Conservation (phyloP, 2,797 vertebrate genomes). For the Prionace glauca region DNA sequence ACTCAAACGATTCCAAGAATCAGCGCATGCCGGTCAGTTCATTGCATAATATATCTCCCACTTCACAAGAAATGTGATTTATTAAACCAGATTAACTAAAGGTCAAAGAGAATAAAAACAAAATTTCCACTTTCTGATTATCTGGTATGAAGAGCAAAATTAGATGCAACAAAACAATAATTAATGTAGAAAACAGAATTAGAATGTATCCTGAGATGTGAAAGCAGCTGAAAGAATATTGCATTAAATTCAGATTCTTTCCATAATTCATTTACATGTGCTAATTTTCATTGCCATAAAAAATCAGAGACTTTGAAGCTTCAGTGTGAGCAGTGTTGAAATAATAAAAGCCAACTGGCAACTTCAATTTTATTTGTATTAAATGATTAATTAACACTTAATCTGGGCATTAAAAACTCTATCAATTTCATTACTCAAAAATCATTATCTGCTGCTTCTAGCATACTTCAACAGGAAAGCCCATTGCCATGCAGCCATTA, state of each 20-base stretch:
- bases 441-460: constrained; percentile 45
- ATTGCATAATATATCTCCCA: not conserved
- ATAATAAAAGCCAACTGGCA: not conserved
- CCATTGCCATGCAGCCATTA: constrained; percentile 44
- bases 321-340: not conserved
- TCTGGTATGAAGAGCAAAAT: not conserved
- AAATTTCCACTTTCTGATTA: not conserved
- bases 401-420: constrained; percentile 44
- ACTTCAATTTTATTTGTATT: constrained; percentile 25
- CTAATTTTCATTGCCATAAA: not conserved
- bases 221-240: not conserved
- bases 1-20: not conserved
- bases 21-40: not conserved
- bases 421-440: constrained; percentile 39
- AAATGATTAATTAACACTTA: constrained; percentile 50
- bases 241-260: not conserved
- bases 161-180: constrained; percentile 1
- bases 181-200: not conserved
- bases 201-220: not conserved
- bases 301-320: not conserved
- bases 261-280: constrained; percentile 7
- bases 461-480: constrained; percentile 41
- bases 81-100: not conserved
- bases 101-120: not conserved
- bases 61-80: not conserved